Percentiles rank a stretch among this genome's conserved stretches.
Conservation (phyloP, 1,140 invertebrate species). For the Psilanteris sp. region DNA sequence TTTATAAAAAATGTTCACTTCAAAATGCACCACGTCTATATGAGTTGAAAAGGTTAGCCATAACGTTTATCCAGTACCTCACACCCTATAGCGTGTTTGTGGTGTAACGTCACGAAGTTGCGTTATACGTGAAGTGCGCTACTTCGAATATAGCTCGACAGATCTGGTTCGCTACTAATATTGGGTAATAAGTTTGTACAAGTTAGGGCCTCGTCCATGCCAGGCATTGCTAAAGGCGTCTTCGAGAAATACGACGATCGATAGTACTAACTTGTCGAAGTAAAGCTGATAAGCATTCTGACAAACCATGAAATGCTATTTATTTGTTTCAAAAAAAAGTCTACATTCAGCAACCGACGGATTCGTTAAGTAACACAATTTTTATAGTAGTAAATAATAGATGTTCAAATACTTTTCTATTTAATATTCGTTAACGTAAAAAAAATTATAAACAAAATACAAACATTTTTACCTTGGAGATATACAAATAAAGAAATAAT, state of each 20-base stretch:
- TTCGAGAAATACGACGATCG: conserved; percentile 56
- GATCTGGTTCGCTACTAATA: conserved; percentile 46
- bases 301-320: conserved; percentile 39
- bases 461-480: too few relatives aligned
- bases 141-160: conserved; percentile 60
- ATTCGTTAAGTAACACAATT: conserved; percentile 4
- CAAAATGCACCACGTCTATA: conserved; percentile 75
- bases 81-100: conserved; percentile 73
- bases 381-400: conserved; percentile 4
- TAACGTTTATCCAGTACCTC: conserved; percentile 73
- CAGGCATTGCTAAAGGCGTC: conserved; percentile 63
- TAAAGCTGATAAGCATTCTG: conserved; percentile 39
- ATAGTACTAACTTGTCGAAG: conserved; percentile 60
- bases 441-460: too few relatives aligned
- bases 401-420: too few relatives aligned
- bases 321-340: conserved; percentile 26
- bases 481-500: too few relatives aligned
- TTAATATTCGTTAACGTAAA: too few relatives aligned
- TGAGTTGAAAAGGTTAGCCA: conserved; percentile 71
- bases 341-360: neutral
- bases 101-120: conserved; percentile 76
- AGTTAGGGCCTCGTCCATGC: conserved; percentile 66
- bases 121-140: conserved; percentile 66
- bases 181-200: conserved; percentile 72
- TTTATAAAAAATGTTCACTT: conserved; percentile 71